Evolutionary conservation across 2,113 vertebrate species (phyloP).

Genomic region (Balaeniceps rex): DNA sequence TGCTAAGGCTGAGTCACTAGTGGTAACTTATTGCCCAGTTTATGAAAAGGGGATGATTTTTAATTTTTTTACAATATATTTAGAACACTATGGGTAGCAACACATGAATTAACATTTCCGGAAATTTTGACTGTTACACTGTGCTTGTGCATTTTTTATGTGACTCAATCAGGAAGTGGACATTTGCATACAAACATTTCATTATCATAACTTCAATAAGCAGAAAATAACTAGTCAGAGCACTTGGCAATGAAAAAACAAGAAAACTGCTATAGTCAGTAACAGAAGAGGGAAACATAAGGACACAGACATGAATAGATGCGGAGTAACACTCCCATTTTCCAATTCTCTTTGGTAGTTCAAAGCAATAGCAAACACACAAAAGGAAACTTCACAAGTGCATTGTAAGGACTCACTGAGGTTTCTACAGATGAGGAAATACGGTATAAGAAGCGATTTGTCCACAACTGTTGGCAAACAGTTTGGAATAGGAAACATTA

Average conservation of each 20-base stretch:
- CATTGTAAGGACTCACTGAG: background rate
- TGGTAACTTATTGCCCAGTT: fast-evolving
- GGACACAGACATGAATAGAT: fast-evolving
- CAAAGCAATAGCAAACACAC: background rate
- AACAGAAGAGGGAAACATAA: background rate
- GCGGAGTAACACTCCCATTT: background rate
- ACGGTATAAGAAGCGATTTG: background rate
- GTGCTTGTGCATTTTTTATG: background rate
- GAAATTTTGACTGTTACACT: background rate
- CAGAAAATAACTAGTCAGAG: background rate
- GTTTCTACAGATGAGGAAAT: background rate
- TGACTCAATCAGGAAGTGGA: background rate
- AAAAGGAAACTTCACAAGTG: background rate
- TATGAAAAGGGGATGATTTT: background rate
- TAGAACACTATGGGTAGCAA: background rate
- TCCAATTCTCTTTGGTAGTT: background rate
- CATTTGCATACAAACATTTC: background rate
- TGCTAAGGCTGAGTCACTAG: background rate
- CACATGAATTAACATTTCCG: background rate
- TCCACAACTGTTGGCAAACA: background rate
- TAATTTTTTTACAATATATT: background rate
- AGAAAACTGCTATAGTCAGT: background rate
- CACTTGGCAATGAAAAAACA: background rate
- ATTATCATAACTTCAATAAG: background rate
- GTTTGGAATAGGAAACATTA: background rate